Conservation (phyloP, 2,797 vertebrate genomes). For the Sus cebifrons region DNA sequence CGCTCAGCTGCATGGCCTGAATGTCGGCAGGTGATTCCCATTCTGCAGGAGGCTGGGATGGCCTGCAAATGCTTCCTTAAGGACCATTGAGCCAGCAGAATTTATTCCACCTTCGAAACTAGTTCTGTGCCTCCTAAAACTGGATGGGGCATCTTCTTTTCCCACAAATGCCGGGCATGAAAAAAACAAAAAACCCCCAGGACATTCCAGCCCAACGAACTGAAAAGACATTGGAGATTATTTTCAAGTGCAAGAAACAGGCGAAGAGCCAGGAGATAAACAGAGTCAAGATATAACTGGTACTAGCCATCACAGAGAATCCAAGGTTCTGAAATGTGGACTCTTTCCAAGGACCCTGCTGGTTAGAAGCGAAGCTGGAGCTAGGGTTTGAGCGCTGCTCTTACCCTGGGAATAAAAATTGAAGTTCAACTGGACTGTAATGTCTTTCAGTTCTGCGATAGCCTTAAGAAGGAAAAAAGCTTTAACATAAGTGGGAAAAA, state of each 20-base stretch:
- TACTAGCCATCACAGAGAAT: not conserved
- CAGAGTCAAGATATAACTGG: not conserved
- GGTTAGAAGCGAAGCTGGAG: not conserved
- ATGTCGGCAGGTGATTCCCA: not conserved
- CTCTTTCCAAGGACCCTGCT: not conserved
- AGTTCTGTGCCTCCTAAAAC: slow-evolving; percentile 45
- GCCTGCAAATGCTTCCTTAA: slow-evolving; percentile 16
- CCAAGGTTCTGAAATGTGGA: not conserved
- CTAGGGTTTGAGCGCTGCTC: not conserved
- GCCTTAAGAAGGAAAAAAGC: not conserved
- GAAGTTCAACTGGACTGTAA: slow-evolving; percentile 23
- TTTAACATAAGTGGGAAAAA: not conserved
- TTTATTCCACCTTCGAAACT: not conserved
- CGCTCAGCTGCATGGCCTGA: not conserved
- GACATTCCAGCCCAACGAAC: not conserved
- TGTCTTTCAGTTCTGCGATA: not conserved
- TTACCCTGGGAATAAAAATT: not conserved
- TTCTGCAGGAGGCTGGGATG: too few relatives aligned
- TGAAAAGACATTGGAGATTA: not conserved
- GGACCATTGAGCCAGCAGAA: not conserved
- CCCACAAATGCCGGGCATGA: not conserved
- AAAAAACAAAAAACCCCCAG: not conserved
- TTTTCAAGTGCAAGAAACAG: not conserved
- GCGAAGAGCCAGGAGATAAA: not conserved
- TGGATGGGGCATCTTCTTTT: not conserved